Evolutionary conservation across 2,888 invertebrate species (phyloP), one percentile per base, ranked within the genome.

Genomic region (Sceliomorpha sp.): DNA sequence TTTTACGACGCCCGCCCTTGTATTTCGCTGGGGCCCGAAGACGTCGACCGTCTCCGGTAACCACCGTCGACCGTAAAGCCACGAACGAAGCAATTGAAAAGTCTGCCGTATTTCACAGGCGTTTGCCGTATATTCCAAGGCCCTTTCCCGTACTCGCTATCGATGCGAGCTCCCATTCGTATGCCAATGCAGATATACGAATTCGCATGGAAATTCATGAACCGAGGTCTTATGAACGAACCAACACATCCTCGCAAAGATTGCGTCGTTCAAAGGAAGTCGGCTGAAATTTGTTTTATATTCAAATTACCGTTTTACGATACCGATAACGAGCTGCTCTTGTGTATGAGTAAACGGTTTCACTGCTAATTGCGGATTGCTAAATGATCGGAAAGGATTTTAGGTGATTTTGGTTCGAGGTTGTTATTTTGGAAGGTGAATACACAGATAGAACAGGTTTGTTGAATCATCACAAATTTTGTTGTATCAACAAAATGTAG

Each of bases 101-200:
- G 39, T 48, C 40, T 3, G 26, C 26, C 53, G 42, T 59, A 66
- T 66, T 66, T 66, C 53, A 48, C 48, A 39, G 44, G 29, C 37
- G 29, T 32, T 8, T 9, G 47, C 32, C 42, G 42, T 59, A 53
- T 34, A 34, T 48, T 48, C 48, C 40, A 34, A 58, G 39, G 58
- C 40, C 48, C 29, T 36, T 32, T 48, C 17, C 48, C 47, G 14
- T 20, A 27, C 8, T 42, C 27, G 14, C 42, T 29, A 47, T 47
- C 47, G 47, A 31, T 37, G 47, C 58, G 31, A 32, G 37, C 26
- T 12, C 17, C 13, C 45, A 51, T 58, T 66, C 45, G 47, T 58
- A 66, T 58, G 51, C 64, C 39, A 66, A 37, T 31, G 62, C 14
- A n/a, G 55, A 55, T 63, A 55, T 50, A 48, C 44, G 51, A 63